A percentile compares a stretch with the other conserved stretches of the same genome.
phyloP scores from a whole-genome alignment of 2,113 vertebrate species.

The Scytalopus superciliaris region DNA sequence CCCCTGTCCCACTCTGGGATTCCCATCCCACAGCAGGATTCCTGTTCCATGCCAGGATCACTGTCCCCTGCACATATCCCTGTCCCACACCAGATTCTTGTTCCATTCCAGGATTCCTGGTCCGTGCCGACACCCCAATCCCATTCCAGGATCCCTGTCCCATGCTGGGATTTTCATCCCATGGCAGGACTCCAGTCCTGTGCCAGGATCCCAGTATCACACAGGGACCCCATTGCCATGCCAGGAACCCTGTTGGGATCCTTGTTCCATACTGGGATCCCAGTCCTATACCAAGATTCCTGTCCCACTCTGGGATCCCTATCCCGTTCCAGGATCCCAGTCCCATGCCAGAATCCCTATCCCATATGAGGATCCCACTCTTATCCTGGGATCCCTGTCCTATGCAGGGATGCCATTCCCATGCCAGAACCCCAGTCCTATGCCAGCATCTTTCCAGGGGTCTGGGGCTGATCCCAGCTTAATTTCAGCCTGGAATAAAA shows the following conservation, averaged over 20 bases:
- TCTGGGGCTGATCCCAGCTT: background rate
- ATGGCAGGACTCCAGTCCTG: background rate
- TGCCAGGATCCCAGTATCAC: no score
- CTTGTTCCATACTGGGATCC: fast-evolving
- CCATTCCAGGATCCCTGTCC: no score
- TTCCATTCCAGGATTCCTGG: background rate
- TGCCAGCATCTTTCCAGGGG: fast-evolving
- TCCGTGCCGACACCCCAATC: no score
- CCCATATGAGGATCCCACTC: fast-evolving
- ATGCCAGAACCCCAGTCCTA: no score
- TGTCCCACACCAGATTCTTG: no score
- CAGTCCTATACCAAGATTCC: fast-evolving
- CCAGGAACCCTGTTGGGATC: fast-evolving
- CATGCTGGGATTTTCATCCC: background rate
- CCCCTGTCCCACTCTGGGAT: no score
- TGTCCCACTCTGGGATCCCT: fast-evolving
- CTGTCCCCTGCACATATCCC: no score
- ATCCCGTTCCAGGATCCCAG: fast-evolving
- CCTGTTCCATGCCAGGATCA: no score
- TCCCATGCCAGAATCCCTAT: fast-evolving
- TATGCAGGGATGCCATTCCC: no score
- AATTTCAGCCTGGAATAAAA: background rate
- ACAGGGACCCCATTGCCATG: fast-evolving
- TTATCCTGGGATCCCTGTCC: fast-evolving
- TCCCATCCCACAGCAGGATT: no score